Evolutionary conservation across 2,797 vertebrate species (phyloP).

Genomic region (Oreonectes daqikongensis): DNA sequence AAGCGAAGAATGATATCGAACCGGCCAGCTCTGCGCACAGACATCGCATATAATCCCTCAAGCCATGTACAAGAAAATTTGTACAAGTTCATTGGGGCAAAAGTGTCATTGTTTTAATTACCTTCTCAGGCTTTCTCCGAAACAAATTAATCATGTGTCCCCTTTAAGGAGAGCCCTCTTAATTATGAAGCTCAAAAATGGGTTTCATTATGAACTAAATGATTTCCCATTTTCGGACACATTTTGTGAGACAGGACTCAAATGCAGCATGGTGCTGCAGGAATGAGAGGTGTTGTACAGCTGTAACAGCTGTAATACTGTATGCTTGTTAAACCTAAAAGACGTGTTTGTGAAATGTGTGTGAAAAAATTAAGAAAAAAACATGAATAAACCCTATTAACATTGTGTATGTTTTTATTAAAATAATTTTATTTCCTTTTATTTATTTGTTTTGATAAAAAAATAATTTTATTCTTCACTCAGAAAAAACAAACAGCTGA

Average conservation of each 20-base stretch:
- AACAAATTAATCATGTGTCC: conserved; percentile 60
- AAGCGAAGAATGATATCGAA: conserved; percentile 36
- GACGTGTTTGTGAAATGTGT: background rate
- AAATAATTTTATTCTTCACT: no score
- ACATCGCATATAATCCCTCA: conserved; percentile 41
- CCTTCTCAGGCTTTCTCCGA: conserved; percentile 48
- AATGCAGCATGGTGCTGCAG: conserved; percentile 1
- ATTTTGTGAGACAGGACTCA: conserved; percentile 45
- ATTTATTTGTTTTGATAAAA: no score
- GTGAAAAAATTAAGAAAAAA: no score
- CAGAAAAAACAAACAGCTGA: no score
- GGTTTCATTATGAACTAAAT: conserved; percentile 62
- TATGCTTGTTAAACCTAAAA: conserved; percentile 16
- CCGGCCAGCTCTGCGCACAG: conserved; percentile 8
- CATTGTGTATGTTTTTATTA: no score
- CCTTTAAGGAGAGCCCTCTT: conserved; percentile 54
- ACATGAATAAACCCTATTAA: no score
- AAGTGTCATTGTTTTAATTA: conserved; percentile 62
- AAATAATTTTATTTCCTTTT: no score
- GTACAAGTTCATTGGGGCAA: conserved; percentile 48
- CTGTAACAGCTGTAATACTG: conserved; percentile 3
- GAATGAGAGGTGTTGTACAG: conserved; percentile 1
- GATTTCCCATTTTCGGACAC: conserved; percentile 54
- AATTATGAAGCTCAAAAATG: conserved; percentile 59
- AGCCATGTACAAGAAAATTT: conserved; percentile 39